Conservation (phyloP, 1,140 invertebrate species). For the Drosophila ambigua region DNA sequence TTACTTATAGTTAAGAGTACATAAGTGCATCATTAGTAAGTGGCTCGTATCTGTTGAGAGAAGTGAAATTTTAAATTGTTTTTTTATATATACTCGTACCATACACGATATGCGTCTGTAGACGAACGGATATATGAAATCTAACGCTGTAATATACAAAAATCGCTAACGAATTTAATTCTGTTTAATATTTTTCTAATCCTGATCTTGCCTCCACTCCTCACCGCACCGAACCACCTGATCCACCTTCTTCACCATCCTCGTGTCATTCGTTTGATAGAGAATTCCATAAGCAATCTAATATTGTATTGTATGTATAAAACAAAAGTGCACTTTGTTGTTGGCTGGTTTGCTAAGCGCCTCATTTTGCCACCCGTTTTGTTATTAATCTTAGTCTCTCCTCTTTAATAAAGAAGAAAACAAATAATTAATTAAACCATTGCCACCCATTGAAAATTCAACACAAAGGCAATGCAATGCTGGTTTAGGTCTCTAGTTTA, state of each 20-base stretch:
- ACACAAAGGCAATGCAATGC: constrained; percentile 45
- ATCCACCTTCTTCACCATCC: constrained; percentile 23
- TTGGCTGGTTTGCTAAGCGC: constrained; percentile 65
- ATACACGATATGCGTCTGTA: constrained; percentile 39
- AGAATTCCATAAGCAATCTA: constrained; percentile 49
- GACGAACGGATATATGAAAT: constrained; percentile 39
- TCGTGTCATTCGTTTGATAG: constrained; percentile 20
- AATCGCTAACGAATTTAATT: constrained; percentile 75
- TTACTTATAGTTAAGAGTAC: constrained; percentile 50
- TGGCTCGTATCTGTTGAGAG: constrained; percentile 64
- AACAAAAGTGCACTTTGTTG: constrained; percentile 60
- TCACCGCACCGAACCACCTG: constrained; percentile 3
- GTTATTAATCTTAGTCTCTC: constrained; percentile 38
- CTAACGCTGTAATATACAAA: constrained; percentile 75
- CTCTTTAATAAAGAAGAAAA: constrained; percentile 9
- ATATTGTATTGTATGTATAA: constrained; percentile 48
- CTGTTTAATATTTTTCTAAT: constrained; percentile 58
- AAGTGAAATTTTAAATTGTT: constrained; percentile 77
- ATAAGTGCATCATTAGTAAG: constrained; percentile 58
- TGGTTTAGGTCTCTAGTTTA: constrained; percentile 61
- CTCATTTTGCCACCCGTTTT: constrained; percentile 45
- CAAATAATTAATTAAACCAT: constrained; percentile 30
- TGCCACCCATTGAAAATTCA: constrained; percentile 53
- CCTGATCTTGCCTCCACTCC: too few relatives aligned
- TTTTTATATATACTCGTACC: constrained; percentile 36